Base-by-base conservation (phyloP, 2,113 vertebrate species). In the Aptenodytes patagonicus region DNA sequence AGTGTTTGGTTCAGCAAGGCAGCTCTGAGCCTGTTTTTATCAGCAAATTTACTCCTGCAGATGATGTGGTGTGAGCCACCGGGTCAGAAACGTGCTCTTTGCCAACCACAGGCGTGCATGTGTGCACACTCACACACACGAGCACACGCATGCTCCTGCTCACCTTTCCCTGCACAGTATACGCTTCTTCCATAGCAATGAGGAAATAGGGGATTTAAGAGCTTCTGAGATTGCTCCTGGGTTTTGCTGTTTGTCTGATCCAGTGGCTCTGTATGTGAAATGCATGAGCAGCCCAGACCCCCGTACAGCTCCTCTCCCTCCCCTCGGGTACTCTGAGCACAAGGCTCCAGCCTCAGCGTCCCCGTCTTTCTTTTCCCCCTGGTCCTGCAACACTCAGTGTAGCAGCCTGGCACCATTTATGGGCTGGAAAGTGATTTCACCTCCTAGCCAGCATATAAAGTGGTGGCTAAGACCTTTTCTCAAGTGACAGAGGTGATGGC, bases 301-400 rank as follows among this genome's bases (percentile, higher is more conserved):
- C 31, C 2, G 2, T 22, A 26, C 32, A 58, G 22, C 65, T 94
- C 47, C 14, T 76, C 24, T 85, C 49, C 60, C 5, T 54, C 28
- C 34, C 24, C 29, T 66, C 2, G 2, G 22, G 3, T 52, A 2
- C 73, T 51, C 32, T 28, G 38, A 73, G 40, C 42, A 26, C 18
- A 38, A 22, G 24, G 62, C n/a, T 60, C 5, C 34, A 55, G 46
- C 19, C 9, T 49, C 79, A 38, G 21, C 0, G 0, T 4, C 6
- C 31, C n/a, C 1, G 1, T 20, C 8, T 60, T 51, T 55, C 44
- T 29, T 61, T 89, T 15, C 7, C 10, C 31, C 19, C 28, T 9
- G 10, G 2, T 90, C 12, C 65, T 5, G 1, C 38, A 18, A 4
- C 22, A 25, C 57, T 60, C 36, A 6, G 5, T 2, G 7, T 22